These are phyloP conservation scores for Drosophila ironensis DNA, from an alignment of 1,140 invertebrate genomes.

Conservation along the genomic window DNA sequence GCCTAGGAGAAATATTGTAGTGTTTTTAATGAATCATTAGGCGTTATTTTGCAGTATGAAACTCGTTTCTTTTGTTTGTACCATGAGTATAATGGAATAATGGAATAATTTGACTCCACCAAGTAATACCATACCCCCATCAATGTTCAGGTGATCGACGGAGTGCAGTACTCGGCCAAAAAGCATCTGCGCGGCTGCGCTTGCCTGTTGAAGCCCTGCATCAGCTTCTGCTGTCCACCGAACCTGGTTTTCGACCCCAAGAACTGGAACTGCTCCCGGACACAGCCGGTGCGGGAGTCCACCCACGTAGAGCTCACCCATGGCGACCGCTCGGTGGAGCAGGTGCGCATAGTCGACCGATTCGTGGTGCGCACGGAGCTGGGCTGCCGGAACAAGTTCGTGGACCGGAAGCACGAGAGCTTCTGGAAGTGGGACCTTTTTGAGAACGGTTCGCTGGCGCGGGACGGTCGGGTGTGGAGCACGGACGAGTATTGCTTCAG, in stretches of 20 bases:
- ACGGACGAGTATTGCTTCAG: slow-evolving; percentile 75
- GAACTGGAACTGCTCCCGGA: slow-evolving; percentile 41
- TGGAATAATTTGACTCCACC: no score
- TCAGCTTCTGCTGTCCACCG: slow-evolving; percentile 66
- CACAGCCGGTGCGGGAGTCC: slow-evolving; percentile 4
- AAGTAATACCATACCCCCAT: background rate
- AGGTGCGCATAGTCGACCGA: slow-evolving; percentile 49
- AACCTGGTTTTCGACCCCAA: slow-evolving; percentile 40
- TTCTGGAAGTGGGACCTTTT: slow-evolving; percentile 69
- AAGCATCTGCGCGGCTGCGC: slow-evolving; percentile 68
- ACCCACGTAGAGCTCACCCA: slow-evolving; percentile 53
- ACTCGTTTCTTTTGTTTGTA: no score
- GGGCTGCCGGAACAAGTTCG: slow-evolving; percentile 63
- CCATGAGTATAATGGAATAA: no score
- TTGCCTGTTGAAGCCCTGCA: slow-evolving; percentile 67
- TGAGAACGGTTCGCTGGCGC: slow-evolving; percentile 42
- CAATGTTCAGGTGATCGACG: slow-evolving; percentile 57
- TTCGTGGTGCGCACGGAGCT: slow-evolving; percentile 64
- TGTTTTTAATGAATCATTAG: no score
- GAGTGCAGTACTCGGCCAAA: slow-evolving; percentile 57
- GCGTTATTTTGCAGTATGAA: no score
- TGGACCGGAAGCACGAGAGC: slow-evolving; percentile 58
- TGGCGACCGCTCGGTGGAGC: slow-evolving; percentile 27
- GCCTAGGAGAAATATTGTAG: no score
- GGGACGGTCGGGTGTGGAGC: slow-evolving; percentile 54